phyloP scores from a whole-genome alignment of 1,140 invertebrate species.

The Drosophila mauritiana region DNA sequence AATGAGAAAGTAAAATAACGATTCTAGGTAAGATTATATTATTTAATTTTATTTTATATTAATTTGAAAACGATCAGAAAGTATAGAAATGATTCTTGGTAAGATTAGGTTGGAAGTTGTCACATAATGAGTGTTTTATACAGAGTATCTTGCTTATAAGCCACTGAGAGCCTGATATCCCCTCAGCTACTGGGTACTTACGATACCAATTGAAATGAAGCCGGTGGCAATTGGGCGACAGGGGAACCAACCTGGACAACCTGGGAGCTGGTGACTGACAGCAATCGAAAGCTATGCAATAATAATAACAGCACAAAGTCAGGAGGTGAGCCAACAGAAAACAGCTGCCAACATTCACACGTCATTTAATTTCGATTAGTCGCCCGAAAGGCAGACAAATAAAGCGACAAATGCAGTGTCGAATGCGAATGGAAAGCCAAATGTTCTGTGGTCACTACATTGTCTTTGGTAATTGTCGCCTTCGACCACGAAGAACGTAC shows the following conservation, averaged over 20 bases:
- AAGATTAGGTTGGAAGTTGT: too few relatives aligned
- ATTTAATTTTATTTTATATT: too few relatives aligned
- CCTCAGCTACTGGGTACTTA: constrained; percentile 1
- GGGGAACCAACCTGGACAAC: constrained; percentile 24
- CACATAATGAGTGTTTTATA: too few relatives aligned
- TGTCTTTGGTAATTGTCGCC: constrained; percentile 67
- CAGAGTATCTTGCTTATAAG: too few relatives aligned
- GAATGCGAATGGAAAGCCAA: constrained; percentile 46
- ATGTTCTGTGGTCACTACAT: constrained; percentile 57
- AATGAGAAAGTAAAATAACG: too few relatives aligned
- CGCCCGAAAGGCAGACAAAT: constrained; percentile 54
- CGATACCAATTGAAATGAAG: constrained; percentile 56
- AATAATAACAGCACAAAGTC: constrained; percentile 36
- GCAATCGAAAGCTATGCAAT: constrained; percentile 67
- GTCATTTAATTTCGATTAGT: constrained; percentile 83
- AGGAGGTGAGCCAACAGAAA: constrained; percentile 23
- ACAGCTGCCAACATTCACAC: constrained; percentile 80
- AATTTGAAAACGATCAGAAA: too few relatives aligned
- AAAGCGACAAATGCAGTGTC: constrained; percentile 47
- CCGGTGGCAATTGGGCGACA: constrained; percentile 55
- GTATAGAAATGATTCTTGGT: too few relatives aligned
- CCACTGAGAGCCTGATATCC: not conserved
- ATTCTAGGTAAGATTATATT: too few relatives aligned
- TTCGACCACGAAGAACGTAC: constrained; percentile 52
- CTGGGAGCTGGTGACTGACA: constrained; percentile 25